Base-by-base conservation (phyloP, 2,113 vertebrate species). In the Aspidoscelis tigris region DNA sequence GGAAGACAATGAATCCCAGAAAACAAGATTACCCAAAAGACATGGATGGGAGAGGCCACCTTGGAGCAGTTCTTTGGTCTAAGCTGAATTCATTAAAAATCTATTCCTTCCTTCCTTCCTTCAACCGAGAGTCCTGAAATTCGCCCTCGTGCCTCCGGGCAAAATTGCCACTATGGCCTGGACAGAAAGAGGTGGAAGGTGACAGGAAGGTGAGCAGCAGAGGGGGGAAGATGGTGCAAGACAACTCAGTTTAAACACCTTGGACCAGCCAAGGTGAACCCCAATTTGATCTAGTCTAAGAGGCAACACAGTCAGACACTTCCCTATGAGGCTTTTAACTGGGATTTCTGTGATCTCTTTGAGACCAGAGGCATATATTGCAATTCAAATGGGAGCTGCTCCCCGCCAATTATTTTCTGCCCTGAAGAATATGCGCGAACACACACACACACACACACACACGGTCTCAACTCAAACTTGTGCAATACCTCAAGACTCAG, bases 21-120 rank as follows among this genome's bases (percentile, higher is more conserved):
- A 73, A 58, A 7, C 7, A 55, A 71, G 9, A 73, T 2, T 33
- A 33, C 33, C 33, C 33, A 61, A 1, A 18, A 39, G 41, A 24
- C 11, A 33, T 4, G 68, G 2, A 8, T 5, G 65, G 44, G 44
- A 14, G 10, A 80, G 39, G 41, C 71, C 9, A 20, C 72, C 21
- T 76, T 65, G 21, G 50, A 81, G 68, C 70, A 64, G 22, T 9
- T 93, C 93, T 95, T 95, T 95, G 94, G 94, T 92, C 92, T 93
- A 88, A 88, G 93, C 91, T 92, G 84, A 92, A 88, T 92, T 84
- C 86, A 88, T 84, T 86, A 43, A 88, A 88, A 89, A n/a, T 44
- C 33, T 1, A 0, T 76, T 58, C 84, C 20, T n/a, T 39, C 26
- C 86, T 92, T 78, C 90, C 84, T 86, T 33, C 33, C 33, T 87